Percentiles rank a stretch among this genome's conserved stretches.
Conservation (phyloP, 1,140 invertebrate species). For the Chrysoperla carnea region DNA sequence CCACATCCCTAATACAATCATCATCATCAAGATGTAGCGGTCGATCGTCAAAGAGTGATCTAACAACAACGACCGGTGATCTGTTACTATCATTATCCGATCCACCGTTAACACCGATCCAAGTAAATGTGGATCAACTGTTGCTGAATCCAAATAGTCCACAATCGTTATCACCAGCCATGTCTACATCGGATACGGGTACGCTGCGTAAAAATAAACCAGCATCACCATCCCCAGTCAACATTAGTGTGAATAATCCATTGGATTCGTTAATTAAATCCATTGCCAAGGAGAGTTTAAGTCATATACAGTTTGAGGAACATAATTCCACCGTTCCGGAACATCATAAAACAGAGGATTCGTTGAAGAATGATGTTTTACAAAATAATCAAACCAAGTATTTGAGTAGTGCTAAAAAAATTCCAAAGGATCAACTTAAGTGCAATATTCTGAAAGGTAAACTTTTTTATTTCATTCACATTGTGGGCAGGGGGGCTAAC, state of each 20-base stretch:
- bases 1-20: constrained; percentile 22
- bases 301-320: constrained; percentile 29
- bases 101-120: too few species aligned
- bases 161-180: too few species aligned
- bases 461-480: too few species aligned
- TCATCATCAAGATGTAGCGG: constrained; percentile 5
- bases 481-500: too few species aligned
- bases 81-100: too few species aligned
- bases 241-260: constrained; percentile 1
- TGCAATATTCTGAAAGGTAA: constrained; percentile 87
- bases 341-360: constrained; percentile 30
- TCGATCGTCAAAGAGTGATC: too few species aligned
- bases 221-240: constrained; percentile 4
- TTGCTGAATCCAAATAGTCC: too few species aligned
- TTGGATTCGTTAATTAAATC: constrained; percentile 34
- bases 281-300: constrained; percentile 34
- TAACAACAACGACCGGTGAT: too few species aligned
- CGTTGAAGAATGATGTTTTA: constrained; percentile 33
- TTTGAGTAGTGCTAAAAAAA: constrained; percentile 33
- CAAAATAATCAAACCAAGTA: constrained; percentile 49
- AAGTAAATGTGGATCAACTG: too few species aligned
- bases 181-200: too few species aligned
- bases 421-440: constrained; percentile 78
- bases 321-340: constrained; percentile 24
- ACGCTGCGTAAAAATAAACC: too few species aligned